Evolutionary conservation across 2,797 vertebrate genomes (phyloP).

Genomic region (Pelochelys cantorii): DNA sequence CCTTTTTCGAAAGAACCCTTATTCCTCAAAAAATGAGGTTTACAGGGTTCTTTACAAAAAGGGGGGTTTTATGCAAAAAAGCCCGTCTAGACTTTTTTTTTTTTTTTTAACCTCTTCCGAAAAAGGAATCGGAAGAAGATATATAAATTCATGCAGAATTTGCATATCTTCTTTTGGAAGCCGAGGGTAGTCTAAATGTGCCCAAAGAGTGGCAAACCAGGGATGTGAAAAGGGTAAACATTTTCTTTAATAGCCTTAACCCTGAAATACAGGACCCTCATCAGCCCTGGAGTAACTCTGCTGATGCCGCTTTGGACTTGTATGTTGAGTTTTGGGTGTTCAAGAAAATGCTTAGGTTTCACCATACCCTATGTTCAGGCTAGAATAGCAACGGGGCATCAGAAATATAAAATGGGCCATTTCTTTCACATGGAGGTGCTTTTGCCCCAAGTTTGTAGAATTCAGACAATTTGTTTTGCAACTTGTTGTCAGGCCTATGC

Average conservation of each 20-base stretch:
- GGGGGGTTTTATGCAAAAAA: no score
- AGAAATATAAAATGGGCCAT: background rate
- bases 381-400: conserved; percentile 22
- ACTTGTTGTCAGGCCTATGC: conserved; percentile 1
- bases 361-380: conserved; percentile 35
- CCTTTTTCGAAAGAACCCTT: no score
- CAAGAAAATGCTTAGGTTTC: conserved; percentile 58
- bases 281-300: background rate
- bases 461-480: background rate
- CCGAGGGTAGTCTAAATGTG: no score
- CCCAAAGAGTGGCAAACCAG: background rate
- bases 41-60: no score
- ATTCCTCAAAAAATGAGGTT: no score
- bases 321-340: conserved; percentile 14
- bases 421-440: background rate
- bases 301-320: conserved; percentile 24
- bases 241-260: background rate
- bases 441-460: background rate
- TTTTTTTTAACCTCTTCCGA: no score
- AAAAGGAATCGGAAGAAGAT: no score
- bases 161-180: no score
- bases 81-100: no score
- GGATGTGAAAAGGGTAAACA: background rate
- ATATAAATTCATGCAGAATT: no score
- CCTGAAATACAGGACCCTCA: background rate